These are phyloP conservation scores for Tipula unca DNA, from an alignment of 2,888 invertebrate genomes.

Conservation along the genomic window DNA sequence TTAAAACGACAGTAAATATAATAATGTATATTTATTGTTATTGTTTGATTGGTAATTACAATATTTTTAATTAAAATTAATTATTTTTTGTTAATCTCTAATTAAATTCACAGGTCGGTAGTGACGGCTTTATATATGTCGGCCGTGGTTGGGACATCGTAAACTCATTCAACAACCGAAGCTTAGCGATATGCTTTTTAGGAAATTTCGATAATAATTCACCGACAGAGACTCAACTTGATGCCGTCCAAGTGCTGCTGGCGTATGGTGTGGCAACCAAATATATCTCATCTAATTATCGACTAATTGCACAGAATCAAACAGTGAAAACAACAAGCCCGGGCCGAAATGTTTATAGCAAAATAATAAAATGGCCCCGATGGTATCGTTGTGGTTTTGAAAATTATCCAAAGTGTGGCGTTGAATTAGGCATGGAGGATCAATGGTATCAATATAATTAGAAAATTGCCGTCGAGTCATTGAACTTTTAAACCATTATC, in stretches of 20 bases:
- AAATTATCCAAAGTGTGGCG: slow-evolving; percentile 33
- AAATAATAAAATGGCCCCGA: slow-evolving; percentile 45
- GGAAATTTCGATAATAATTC: slow-evolving; percentile 43
- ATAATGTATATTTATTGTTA: not conserved
- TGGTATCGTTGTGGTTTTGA: slow-evolving; percentile 37
- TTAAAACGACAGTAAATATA: not conserved
- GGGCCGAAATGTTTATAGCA: slow-evolving; percentile 43
- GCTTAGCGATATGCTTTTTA: slow-evolving; percentile 44
- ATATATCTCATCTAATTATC: slow-evolving; percentile 42
- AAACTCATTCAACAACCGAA: slow-evolving; percentile 45
- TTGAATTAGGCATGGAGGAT: slow-evolving; percentile 34
- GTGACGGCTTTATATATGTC: slow-evolving; percentile 48
- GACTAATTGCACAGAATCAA: slow-evolving; percentile 47
- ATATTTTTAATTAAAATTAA: not conserved
- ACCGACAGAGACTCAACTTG: slow-evolving; percentile 41
- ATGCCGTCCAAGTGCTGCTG: slow-evolving; percentile 42
- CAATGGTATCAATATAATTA: slow-evolving; percentile 29
- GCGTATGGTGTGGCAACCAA: slow-evolving; percentile 40
- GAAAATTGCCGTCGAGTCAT: slow-evolving; percentile 25
- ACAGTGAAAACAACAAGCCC: slow-evolving; percentile 44
- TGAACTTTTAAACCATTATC: slow-evolving; percentile 8
- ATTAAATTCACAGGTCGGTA: slow-evolving; percentile 45
- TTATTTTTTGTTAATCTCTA: slow-evolving; percentile 29
- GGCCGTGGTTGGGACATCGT: slow-evolving; percentile 46
- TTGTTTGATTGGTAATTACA: not conserved